Percentiles rank a stretch among this genome's conserved stretches.
phyloP scores from a whole-genome alignment of 23 tunicate genomes.

The Ascidia mentula region DNA sequence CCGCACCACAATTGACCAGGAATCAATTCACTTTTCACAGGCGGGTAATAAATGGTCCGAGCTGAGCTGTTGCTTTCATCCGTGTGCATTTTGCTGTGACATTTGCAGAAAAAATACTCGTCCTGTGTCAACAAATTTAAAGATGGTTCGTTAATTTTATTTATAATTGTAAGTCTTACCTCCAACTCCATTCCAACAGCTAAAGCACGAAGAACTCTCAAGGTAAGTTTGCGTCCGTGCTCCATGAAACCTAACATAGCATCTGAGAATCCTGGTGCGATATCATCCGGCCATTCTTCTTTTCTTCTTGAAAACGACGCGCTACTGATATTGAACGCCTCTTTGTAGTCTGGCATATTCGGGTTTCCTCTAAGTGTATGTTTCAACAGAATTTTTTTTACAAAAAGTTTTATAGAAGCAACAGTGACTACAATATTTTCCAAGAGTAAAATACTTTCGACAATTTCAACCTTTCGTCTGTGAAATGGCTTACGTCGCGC shows the following conservation, averaged over 20 bases:
- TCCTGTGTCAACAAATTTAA: background rate
- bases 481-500: background rate
- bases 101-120: slow-evolving; percentile 31
- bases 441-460: too few relatives aligned
- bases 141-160: too few relatives aligned
- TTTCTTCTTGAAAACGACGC: background rate
- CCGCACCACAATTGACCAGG: slow-evolving; percentile 44
- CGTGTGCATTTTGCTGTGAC: slow-evolving; percentile 33
- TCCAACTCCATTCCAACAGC: slow-evolving; percentile 42
- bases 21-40: slow-evolving; percentile 16
- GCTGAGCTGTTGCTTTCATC: slow-evolving; percentile 28
- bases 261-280: slow-evolving; percentile 22
- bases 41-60: slow-evolving; percentile 48
- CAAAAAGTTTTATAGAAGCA: too few relatives aligned
- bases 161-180: too few relatives aligned
- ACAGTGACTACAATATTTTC: too few relatives aligned
- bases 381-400: too few relatives aligned
- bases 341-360: slow-evolving; percentile 49
- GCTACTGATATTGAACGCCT: slow-evolving; percentile 40
- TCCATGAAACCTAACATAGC: slow-evolving; percentile 30
- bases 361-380: slow-evolving; percentile 36
- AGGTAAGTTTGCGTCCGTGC: slow-evolving; percentile 21
- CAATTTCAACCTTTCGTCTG: too few relatives aligned
- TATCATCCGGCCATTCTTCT: slow-evolving; percentile 45
- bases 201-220: slow-evolving; percentile 29